Evolutionary conservation across 2,888 invertebrate species (phyloP).

Genomic region (Drosophila mimetica): DNA sequence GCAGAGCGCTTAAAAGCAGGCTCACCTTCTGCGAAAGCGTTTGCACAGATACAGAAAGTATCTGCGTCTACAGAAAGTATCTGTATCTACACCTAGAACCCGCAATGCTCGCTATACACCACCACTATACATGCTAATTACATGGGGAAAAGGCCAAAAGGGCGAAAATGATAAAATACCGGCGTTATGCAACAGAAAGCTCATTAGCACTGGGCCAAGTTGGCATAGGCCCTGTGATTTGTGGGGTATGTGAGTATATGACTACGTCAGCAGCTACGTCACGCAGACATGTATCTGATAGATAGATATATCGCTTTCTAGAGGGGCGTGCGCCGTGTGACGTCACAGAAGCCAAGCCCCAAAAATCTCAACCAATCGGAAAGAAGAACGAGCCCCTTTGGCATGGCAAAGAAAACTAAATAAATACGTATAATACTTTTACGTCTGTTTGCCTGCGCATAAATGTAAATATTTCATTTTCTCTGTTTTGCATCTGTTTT

Average conservation of each 20-base stretch:
- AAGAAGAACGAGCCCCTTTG: slow-evolving; percentile 66
- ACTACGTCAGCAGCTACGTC: slow-evolving; percentile 54
- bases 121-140: slow-evolving; percentile 57
- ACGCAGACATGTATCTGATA: slow-evolving; percentile 43
- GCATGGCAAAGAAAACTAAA: slow-evolving; percentile 12
- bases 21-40: slow-evolving; percentile 40
- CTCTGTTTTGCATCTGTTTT: slow-evolving; percentile 34
- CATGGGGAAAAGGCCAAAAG: slow-evolving; percentile 22
- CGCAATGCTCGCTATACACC: slow-evolving; percentile 48
- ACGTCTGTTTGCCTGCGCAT: slow-evolving; percentile 7
- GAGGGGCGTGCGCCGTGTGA: slow-evolving; percentile 57
- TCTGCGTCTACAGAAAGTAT: slow-evolving; percentile 20
- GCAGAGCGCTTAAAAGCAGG: slow-evolving; percentile 73
- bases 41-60: slow-evolving; percentile 14
- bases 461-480: slow-evolving; percentile 48
- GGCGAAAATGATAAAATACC: slow-evolving; percentile 24
- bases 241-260: background rate
- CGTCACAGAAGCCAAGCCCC: slow-evolving; percentile 81
- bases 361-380: slow-evolving; percentile 76
- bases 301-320: slow-evolving; percentile 46
- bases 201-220: slow-evolving; percentile 55
- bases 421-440: background rate
- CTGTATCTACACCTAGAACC: slow-evolving; percentile 47
- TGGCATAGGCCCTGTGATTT: slow-evolving; percentile 26
- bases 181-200: slow-evolving; percentile 59